A percentile compares a stretch with the other conserved stretches of the same genome.
Conservation (phyloP, 2,888 invertebrate genomes). For the Eilema depressum region DNA sequence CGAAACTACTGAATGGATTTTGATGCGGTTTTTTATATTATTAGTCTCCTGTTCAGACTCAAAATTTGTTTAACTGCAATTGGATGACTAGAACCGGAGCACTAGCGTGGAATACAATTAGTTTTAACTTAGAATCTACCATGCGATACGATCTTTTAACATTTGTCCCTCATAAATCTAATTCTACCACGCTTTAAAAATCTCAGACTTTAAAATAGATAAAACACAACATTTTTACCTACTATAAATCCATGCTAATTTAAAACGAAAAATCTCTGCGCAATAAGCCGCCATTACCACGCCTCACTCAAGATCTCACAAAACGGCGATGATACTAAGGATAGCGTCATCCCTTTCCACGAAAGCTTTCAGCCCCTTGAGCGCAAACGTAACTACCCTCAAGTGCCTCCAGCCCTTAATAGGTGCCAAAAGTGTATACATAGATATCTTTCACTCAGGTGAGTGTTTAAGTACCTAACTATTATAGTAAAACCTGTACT, state of each 20-base stretch:
- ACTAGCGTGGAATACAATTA: no score
- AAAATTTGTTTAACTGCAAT: no score
- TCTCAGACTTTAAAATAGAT: no score
- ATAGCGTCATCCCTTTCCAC: conserved; percentile 41
- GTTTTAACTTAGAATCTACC: no score
- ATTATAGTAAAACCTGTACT: background rate
- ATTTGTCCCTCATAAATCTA: no score
- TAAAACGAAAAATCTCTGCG: background rate
- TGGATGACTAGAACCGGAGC: no score
- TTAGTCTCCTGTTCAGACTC: no score
- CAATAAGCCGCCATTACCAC: conserved; percentile 9
- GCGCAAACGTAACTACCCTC: conserved; percentile 43
- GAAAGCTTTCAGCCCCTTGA: conserved; percentile 59
- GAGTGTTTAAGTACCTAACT: conserved; percentile 27
- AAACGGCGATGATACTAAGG: conserved; percentile 25
- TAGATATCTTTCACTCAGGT: conserved; percentile 30
- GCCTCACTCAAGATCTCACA: conserved; percentile 10
- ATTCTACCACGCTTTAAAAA: no score
- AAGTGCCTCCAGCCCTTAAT: conserved; percentile 51
- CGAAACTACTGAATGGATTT: no score
- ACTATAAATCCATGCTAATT: background rate
- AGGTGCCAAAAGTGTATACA: conserved; percentile 48
- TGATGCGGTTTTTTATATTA: no score
- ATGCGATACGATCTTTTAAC: no score
- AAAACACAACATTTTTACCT: background rate